Evolutionary conservation across 2,888 invertebrate genomes (phyloP).

Genomic region (Brachyptera risi): DNA sequence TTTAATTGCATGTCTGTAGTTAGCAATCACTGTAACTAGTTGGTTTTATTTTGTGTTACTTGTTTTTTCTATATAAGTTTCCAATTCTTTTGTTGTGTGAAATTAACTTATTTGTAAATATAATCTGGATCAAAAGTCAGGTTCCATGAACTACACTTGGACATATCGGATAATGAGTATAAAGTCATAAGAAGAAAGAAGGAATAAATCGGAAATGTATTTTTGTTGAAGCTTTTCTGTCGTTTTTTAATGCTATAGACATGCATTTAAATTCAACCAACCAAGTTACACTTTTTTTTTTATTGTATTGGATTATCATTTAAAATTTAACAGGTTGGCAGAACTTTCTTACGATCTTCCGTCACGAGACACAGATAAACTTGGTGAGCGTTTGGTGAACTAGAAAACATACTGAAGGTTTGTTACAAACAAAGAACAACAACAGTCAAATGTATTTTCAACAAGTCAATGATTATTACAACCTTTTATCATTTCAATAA

Average conservation of each 20-base stretch:
- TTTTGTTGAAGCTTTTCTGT: no score
- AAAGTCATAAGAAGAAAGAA: no score
- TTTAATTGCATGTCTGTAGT: constrained; percentile 24
- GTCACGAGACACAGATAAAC: neutral
- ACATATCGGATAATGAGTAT: no score
- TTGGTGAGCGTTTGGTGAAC: constrained; percentile 8
- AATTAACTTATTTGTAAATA: no score
- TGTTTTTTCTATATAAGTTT: no score
- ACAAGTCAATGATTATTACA: neutral
- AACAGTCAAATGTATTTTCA: neutral
- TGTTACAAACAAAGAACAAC: neutral
- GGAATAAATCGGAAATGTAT: no score
- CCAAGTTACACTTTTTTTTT: neutral
- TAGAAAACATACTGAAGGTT: neutral
- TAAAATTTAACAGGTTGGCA: constrained; percentile 9
- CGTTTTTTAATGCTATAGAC: no score
- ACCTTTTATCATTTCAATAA: neutral
- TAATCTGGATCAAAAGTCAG: no score
- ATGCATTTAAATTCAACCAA: constrained; percentile 7
- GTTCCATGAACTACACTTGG: no score
- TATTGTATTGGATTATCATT: neutral
- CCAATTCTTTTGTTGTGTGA: no score
- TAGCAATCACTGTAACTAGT: no score
- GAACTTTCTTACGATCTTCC: constrained; percentile 1
- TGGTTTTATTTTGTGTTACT: constrained; percentile 23